Conservation (phyloP, 2,113 vertebrate species). For the Maccullochella peelii region DNA sequence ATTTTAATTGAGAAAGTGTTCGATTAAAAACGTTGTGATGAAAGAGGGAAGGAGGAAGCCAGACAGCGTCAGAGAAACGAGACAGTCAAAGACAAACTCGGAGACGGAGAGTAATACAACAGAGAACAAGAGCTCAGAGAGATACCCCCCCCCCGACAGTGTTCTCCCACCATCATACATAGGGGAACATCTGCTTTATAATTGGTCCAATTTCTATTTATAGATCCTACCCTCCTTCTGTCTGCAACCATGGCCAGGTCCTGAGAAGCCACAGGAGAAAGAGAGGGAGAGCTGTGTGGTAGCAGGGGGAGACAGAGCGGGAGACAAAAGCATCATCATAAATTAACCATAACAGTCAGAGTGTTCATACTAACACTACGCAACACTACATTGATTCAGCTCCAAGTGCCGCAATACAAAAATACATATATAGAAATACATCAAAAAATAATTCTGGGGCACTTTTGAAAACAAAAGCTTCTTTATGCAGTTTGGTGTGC, state of each 20-base stretch:
- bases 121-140: constrained; percentile 47
- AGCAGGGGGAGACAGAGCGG: constrained; percentile 40
- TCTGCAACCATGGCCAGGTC: constrained; percentile 70
- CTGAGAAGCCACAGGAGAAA: constrained; percentile 69
- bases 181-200: constrained; percentile 79
- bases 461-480: constrained; percentile 21
- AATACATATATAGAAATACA: constrained; percentile 22
- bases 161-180: constrained; percentile 70
- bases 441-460: constrained; percentile 8
- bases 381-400: constrained; percentile 31
- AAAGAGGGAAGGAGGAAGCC: constrained; percentile 11
- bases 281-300: constrained; percentile 36
- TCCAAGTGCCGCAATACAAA: constrained; percentile 1
- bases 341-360: constrained; percentile 57
- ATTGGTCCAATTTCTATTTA: constrained; percentile 84
- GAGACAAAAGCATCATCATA: constrained; percentile 60
- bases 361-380: constrained; percentile 35
- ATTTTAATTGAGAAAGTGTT: constrained; percentile 1
- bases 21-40: constrained; percentile 6
- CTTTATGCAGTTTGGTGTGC: neutral
- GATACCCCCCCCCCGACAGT: constrained; percentile 39
- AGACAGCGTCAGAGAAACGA: constrained; percentile 20
- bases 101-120: constrained; percentile 52
- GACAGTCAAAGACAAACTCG: constrained; percentile 17
- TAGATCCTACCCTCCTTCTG: constrained; percentile 77